Evolutionary conservation across 1,140 invertebrate species (phyloP).

Genomic region (Telenomus remus): DNA sequence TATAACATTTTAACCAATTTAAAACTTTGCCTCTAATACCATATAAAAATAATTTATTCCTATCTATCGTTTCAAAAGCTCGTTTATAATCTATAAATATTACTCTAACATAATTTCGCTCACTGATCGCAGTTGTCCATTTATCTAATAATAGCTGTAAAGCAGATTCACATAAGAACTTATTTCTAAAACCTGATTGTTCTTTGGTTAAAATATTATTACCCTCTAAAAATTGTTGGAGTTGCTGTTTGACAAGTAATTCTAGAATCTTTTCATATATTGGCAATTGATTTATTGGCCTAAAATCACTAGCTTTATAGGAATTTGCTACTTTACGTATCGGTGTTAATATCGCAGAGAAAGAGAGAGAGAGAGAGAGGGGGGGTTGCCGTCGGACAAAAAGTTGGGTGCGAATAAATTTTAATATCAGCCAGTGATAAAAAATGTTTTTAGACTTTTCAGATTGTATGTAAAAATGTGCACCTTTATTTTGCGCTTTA

Average conservation of each 20-base stretch:
- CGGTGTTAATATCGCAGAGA: too few relatives aligned
- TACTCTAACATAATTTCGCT: too few relatives aligned
- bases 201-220: slow-evolving; percentile 38
- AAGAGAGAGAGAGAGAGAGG: too few relatives aligned
- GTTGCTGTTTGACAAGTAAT: too few relatives aligned
- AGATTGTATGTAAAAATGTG: too few relatives aligned
- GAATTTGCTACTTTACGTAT: slow-evolving; percentile 16
- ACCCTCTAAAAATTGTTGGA: slow-evolving; percentile 17
- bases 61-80: slow-evolving; percentile 20
- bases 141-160: slow-evolving; percentile 24
- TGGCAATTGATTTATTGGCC: slow-evolving; percentile 26
- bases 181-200: slow-evolving; percentile 23
- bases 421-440: too few relatives aligned
- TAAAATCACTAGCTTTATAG: slow-evolving; percentile 24
- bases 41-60: slow-evolving; percentile 17
- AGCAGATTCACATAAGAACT: slow-evolving; percentile 17
- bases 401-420: too few relatives aligned
- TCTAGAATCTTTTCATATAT: slow-evolving; percentile 30
- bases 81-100: too few relatives aligned
- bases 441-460: too few relatives aligned
- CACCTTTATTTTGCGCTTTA: too few relatives aligned
- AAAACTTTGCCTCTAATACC: background rate
- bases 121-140: slow-evolving; percentile 13
- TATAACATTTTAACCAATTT: slow-evolving; percentile 6
- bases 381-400: too few relatives aligned